Percentiles rank a stretch among this genome's conserved stretches.
phyloP scores from a whole-genome alignment of 2,113 vertebrate species.

The Parus major region DNA sequence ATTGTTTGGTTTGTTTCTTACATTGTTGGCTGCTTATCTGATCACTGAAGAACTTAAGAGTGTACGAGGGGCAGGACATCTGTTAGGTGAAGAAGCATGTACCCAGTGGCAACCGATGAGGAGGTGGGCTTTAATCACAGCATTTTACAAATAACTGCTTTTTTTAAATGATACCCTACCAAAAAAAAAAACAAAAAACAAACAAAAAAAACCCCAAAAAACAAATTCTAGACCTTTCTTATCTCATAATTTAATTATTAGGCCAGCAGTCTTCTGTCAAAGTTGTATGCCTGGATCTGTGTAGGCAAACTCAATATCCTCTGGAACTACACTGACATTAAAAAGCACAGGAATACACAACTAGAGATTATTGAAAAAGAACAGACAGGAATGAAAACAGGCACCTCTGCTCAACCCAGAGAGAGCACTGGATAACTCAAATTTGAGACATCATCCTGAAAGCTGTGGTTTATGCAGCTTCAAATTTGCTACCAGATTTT shows the following conservation, averaged over 20 bases:
- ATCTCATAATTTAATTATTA: neutral
- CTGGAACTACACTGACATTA: neutral
- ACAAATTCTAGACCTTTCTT: neutral
- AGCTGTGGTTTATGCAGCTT: neutral
- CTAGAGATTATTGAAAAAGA: neutral
- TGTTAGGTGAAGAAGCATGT: neutral
- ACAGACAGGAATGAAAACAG: neutral
- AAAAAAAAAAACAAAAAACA: too few relatives aligned
- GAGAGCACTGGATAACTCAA: neutral
- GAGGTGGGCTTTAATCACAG: neutral
- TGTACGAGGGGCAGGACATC: neutral
- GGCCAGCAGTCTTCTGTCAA: neutral
- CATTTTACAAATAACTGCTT: neutral
- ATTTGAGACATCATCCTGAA: neutral
- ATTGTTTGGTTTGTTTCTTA: neutral
- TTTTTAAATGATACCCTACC: neutral
- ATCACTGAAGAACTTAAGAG: neutral
- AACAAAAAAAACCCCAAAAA: too few relatives aligned
- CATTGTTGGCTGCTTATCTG: neutral
- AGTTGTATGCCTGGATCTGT: neutral
- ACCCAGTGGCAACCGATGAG: neutral
- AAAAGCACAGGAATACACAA: neutral
- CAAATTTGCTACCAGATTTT: neutral
- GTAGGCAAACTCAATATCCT: neutral
- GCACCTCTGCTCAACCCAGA: neutral